A percentile compares a stretch with the other conserved stretches of the same genome.
Conservation (phyloP, 2,888 invertebrate species). For the Scaptomyza parva region DNA sequence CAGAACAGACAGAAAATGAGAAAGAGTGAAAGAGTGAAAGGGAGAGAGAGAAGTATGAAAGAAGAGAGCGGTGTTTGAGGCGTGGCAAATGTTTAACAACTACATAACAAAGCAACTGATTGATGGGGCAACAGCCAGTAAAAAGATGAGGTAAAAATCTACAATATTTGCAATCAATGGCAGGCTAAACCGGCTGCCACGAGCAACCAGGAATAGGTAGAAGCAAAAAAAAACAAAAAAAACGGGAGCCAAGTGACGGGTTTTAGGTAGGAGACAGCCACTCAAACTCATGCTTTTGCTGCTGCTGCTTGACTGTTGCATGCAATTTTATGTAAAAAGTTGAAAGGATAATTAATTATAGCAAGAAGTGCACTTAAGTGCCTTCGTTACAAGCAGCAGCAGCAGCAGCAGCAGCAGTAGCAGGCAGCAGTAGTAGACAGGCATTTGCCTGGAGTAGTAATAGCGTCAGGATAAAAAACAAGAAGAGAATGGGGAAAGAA, state of each 20-base stretch:
- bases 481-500: background rate
- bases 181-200: slow-evolving; percentile 42
- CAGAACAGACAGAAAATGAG: too few species aligned
- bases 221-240: slow-evolving; percentile 16
- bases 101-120: slow-evolving; percentile 49
- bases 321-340: slow-evolving; percentile 79
- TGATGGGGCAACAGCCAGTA: slow-evolving; percentile 34
- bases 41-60: background rate
- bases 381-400: slow-evolving; percentile 68
- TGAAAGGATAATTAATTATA: slow-evolving; percentile 82
- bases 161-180: slow-evolving; percentile 76
- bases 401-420: slow-evolving; percentile 8
- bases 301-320: slow-evolving; percentile 64
- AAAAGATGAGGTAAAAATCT: slow-evolving; percentile 62
- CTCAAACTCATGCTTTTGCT: slow-evolving; percentile 36
- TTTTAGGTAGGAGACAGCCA: slow-evolving; percentile 21
- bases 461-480: too few species aligned
- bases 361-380: slow-evolving; percentile 81
- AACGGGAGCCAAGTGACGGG: slow-evolving; percentile 31
- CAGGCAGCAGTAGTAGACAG: too few species aligned
- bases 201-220: background rate
- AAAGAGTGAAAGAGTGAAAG: background rate
- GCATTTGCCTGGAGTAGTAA: too few species aligned
- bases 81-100: slow-evolving; percentile 32
- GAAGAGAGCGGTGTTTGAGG: background rate